phyloP scores from a whole-genome alignment of 2,888 invertebrate genomes.

The Microplitis manilae region DNA sequence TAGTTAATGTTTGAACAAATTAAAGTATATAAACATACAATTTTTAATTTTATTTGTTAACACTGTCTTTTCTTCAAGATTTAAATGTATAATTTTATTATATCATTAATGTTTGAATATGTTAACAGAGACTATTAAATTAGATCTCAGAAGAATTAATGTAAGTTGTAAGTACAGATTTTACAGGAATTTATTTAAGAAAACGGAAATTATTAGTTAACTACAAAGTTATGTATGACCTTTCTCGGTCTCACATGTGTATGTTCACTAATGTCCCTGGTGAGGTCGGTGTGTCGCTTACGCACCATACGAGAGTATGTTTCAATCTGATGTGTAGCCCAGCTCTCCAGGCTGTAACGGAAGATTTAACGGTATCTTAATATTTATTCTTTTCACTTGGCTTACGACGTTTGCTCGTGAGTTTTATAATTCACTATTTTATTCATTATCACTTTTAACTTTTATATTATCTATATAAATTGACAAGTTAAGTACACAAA shows the following conservation, averaged over 20 bases:
- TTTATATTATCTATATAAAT: neutral
- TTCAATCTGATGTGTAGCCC: constrained; percentile 33
- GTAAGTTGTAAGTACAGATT: neutral
- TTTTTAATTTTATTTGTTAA: neutral
- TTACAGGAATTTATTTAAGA: neutral
- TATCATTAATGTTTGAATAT: neutral
- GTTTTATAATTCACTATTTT: constrained; percentile 32
- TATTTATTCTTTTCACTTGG: constrained; percentile 68
- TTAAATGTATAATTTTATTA: neutral
- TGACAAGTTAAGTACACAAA: neutral
- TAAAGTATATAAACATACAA: neutral
- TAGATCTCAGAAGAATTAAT: neutral
- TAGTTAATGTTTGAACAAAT: constrained; percentile 1
- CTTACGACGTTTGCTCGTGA: constrained; percentile 33
- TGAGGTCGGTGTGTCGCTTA: constrained; percentile 25
- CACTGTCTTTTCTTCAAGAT: neutral
- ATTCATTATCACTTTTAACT: constrained; percentile 28
- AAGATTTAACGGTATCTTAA: constrained; percentile 69
- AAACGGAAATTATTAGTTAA: neutral
- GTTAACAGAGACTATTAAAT: neutral
- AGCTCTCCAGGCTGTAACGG: constrained; percentile 70
- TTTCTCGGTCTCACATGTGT: constrained; percentile 16
- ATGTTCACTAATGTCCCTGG: constrained; percentile 16
- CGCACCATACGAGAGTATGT: constrained; percentile 11
- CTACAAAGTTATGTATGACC: constrained; percentile 12